Evolutionary conservation across 2,113 vertebrate genomes (phyloP), one percentile per base, ranked within the genome.

Genomic region (Syngnathus floridae): DNA sequence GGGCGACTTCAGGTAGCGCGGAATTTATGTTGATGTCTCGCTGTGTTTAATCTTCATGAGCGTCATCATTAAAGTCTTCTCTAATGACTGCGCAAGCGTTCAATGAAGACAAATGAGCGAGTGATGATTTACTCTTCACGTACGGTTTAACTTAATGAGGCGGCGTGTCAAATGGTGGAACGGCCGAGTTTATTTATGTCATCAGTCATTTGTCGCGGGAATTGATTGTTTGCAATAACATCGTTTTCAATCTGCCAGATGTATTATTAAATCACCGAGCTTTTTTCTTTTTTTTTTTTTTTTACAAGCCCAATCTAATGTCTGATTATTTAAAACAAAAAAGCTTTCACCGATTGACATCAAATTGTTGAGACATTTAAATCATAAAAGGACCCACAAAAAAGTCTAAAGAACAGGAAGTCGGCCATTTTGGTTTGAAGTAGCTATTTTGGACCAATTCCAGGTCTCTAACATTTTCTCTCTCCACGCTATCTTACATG

Each of bases 71-170:
- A 55, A 55, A 55, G 54, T 55, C 22, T 22, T 14, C 61, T 61
- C 43, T 65, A 76, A 71, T 73, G 48, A 69, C 31, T 41, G 26
- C 35, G 65, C 64, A 37, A 48, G 69, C 49, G 64, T 72, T 22
- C 45, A 69, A 62, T 77, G 56, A 46, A 38, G 59, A 57, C 40
- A 73, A 73, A 70, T 66, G 35, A 65, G n/a, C 55, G 55, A 66
- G 45, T 46, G 38, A 22, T 49, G n/a, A 64, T 48, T 68, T 17
- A 26, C 19, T 40, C 54, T 56, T 56, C 12, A 5, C 11, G 57
- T 40, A 11, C 21, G 36, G 17, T 40, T 19, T 11, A 38, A 55
- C 37, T 37, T 59, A 37, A 59, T 59, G 36, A 59, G 37, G 57
- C n/a, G 9, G 12, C 12, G 57, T 59, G 36, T 59, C 36, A 59